A percentile compares a stretch with the other conserved stretches of the same genome.
phyloP scores from a whole-genome alignment of 2,888 invertebrate genomes.

The Heteromyza rotundicornis region DNA sequence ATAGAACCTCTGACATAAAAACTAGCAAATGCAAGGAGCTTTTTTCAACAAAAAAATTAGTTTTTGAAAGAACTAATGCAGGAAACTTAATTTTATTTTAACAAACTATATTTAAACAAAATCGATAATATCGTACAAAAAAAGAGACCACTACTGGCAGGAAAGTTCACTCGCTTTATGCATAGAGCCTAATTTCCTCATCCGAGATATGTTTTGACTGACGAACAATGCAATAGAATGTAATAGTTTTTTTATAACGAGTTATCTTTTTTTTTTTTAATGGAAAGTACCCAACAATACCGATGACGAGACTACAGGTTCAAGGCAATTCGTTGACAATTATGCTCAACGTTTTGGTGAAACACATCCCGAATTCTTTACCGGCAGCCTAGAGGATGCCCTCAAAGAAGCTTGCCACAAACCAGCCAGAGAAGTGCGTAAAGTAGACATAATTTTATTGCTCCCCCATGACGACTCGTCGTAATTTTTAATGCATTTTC shows the following conservation, averaged over 20 bases:
- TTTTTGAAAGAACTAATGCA: no score
- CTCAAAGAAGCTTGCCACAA: slow-evolving; percentile 87
- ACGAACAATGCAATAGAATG: no score
- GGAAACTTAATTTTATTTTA: neutral
- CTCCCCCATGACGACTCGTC: neutral
- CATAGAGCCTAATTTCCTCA: no score
- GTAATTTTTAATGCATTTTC: slow-evolving; percentile 23
- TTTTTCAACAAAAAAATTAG: neutral
- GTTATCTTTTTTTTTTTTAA: slow-evolving; percentile 3
- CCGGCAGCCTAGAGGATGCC: slow-evolving; percentile 89
- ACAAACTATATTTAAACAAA: no score
- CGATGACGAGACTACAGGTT: slow-evolving; percentile 84
- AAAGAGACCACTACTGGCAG: no score
- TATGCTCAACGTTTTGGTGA: slow-evolving; percentile 81
- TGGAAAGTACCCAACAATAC: slow-evolving; percentile 82
- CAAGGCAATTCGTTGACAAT: slow-evolving; percentile 84
- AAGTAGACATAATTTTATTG: neutral
- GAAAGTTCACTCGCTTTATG: no score
- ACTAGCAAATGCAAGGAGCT: no score
- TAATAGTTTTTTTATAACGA: no score
- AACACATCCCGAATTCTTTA: slow-evolving; percentile 88
- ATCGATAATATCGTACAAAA: no score
- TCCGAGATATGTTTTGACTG: no score
- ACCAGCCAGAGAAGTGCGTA: slow-evolving; percentile 84
- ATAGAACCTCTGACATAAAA: no score